A percentile compares a stretch with the other conserved stretches of the same genome.
These are phyloP conservation scores for Mystacornis crossleyi DNA, from an alignment of 2,113 vertebrate genomes.

Conservation along the genomic window DNA sequence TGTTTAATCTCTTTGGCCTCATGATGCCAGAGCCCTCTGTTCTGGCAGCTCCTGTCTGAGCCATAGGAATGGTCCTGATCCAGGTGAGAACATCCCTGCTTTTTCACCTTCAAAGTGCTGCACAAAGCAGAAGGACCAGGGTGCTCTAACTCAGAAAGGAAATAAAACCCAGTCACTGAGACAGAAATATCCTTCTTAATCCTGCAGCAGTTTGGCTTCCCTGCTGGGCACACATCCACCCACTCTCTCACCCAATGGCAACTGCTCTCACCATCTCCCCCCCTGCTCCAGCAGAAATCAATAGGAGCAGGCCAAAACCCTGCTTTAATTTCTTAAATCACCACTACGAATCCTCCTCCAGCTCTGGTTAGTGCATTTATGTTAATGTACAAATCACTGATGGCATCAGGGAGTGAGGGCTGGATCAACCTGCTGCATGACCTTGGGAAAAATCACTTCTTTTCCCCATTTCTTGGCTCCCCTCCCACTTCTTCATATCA, in stretches of 20 bases:
- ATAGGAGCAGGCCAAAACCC: neutral
- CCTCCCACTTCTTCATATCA: neutral
- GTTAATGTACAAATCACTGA: neutral
- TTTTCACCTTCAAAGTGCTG: neutral
- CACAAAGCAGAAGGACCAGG: neutral
- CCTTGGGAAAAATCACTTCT: neutral
- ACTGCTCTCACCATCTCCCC: neutral
- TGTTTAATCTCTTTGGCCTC: neutral
- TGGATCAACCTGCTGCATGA: neutral
- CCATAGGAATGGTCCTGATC: accelerated
- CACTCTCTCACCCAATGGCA: conserved; percentile 41
- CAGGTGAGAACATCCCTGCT: neutral
- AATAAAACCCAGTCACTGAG: neutral
- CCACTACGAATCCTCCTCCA: neutral
- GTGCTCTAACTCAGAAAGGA: conserved; percentile 17
- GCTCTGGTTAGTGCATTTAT: neutral
- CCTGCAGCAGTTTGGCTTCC: conserved; percentile 4
- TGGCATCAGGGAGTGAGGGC: neutral
- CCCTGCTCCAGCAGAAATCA: neutral
- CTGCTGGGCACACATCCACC: conserved; percentile 17
- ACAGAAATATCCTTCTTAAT: conserved; percentile 70
- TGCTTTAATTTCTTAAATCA: neutral
- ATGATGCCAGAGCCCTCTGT: neutral
- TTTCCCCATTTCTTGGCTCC: neutral
- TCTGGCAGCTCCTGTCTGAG: neutral